Conservation (phyloP, 1,140 invertebrate species). For the Dermatophagoides farinae region DNA sequence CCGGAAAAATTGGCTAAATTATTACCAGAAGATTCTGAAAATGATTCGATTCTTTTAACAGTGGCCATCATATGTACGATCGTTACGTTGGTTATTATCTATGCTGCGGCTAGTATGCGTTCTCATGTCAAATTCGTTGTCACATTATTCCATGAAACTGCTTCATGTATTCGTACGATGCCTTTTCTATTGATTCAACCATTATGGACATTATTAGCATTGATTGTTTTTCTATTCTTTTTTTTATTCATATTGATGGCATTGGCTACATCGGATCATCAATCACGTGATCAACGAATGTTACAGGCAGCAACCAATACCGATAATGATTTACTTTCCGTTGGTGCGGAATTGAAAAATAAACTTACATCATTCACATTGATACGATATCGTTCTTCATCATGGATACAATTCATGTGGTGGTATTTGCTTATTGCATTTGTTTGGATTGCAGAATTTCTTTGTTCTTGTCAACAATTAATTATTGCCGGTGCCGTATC, state of each 20-base stretch:
- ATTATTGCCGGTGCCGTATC: conserved; percentile 49
- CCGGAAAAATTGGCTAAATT: conserved; percentile 33
- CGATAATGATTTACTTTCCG: neutral
- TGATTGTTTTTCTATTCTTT: conserved; percentile 56
- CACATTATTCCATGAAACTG: conserved; percentile 63
- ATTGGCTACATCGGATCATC: conserved; percentile 35
- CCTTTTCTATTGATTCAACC: conserved; percentile 71
- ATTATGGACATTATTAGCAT: conserved; percentile 53
- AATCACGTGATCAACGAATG: neutral
- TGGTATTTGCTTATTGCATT: conserved; percentile 26
- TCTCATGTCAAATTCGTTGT: conserved; percentile 56
- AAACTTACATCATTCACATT: conserved; percentile 13
- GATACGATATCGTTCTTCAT: conserved; percentile 19
- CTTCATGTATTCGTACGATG: conserved; percentile 54
- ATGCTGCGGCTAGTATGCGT: conserved; percentile 54
- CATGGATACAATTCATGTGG: conserved; percentile 27
- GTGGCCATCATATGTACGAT: conserved; percentile 70
- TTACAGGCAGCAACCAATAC: neutral
- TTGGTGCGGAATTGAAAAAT: neutral
- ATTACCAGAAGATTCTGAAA: conserved; percentile 51
- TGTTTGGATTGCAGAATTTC: conserved; percentile 49
- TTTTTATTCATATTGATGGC: conserved; percentile 57
- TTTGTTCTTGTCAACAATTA: conserved; percentile 53
- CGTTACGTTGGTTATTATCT: conserved; percentile 56
- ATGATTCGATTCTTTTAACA: conserved; percentile 59